phyloP scores from a whole-genome alignment of 2,797 vertebrate species.

The Smutsia temminckii region DNA sequence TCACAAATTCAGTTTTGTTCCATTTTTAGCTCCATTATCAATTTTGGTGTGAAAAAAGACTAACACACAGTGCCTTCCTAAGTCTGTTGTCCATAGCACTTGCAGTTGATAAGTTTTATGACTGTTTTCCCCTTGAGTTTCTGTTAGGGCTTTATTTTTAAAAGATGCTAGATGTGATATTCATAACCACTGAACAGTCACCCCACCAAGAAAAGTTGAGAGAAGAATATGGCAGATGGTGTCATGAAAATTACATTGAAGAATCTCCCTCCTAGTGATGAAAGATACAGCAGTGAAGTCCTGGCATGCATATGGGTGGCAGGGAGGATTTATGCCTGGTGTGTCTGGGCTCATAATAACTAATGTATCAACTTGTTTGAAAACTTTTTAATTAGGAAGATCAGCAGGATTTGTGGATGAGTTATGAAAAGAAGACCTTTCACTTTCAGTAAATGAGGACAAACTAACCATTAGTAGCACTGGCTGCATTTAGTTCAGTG shows the following conservation, averaged over 20 bases:
- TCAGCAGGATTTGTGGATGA: constrained; percentile 55
- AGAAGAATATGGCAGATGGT: constrained; percentile 48
- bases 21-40: not conserved
- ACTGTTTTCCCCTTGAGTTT: not conserved
- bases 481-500: not conserved
- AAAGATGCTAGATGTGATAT: constrained; percentile 33
- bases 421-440: constrained; percentile 38
- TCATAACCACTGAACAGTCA: constrained; percentile 44
- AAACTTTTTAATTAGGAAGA: constrained; percentile 56
- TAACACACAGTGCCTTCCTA: not conserved
- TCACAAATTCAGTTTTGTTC: constrained; percentile 18
- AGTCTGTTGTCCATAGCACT: not conserved
- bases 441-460: constrained; percentile 56
- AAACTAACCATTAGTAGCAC: not conserved
- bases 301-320: not conserved
- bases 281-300: not conserved
- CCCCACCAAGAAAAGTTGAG: not conserved
- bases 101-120: not conserved
- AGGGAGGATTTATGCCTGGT: constrained; percentile 37
- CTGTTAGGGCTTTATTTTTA: constrained; percentile 15
- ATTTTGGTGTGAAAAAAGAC: not conserved
- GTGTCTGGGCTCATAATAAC: constrained; percentile 26
- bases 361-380: constrained; percentile 52
- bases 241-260: constrained; percentile 51
- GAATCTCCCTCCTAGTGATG: not conserved